Conservation (phyloP, 37 sponge, comb jelly and placozoan species). For the Ephydatia muelleri region DNA sequence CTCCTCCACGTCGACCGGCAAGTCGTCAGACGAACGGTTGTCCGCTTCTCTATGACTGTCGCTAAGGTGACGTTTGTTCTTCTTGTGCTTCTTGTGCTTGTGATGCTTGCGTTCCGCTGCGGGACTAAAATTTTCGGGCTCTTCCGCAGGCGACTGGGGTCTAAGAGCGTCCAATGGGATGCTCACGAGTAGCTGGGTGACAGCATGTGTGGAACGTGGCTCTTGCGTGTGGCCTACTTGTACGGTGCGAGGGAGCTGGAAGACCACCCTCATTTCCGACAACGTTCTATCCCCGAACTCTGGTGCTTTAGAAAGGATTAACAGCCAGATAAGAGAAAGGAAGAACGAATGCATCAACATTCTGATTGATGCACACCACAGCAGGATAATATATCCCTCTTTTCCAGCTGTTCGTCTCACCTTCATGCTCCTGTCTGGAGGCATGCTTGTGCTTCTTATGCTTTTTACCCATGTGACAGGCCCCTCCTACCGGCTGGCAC, state of each 20-base stretch:
- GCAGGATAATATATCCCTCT: neutral
- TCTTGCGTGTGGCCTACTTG: neutral
- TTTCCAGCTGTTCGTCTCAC: neutral
- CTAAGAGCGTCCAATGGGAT: neutral
- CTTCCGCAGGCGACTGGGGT: neutral
- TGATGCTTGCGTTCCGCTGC: neutral
- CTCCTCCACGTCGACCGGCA: neutral
- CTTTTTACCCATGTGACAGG: constrained; percentile 4
- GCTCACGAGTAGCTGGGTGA: neutral
- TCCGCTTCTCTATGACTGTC: neutral
- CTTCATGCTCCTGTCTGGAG: neutral
- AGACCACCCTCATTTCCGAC: neutral
- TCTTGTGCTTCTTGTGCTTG: neutral
- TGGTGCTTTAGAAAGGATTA: neutral
- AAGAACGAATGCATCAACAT: neutral
- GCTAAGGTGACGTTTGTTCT: neutral
- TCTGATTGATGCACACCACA: constrained; percentile 13
- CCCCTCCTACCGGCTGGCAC: neutral
- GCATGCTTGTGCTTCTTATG: constrained; percentile 15
- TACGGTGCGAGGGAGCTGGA: neutral
- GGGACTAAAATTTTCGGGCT: neutral
- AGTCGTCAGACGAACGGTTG: neutral
- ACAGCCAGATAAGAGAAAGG: no score
- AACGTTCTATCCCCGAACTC: neutral
- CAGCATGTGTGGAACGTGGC: neutral